Percentiles rank a stretch among this genome's conserved stretches.
phyloP scores from a whole-genome alignment of 2,113 vertebrate species.

The Ctenodactylus gundi region DNA sequence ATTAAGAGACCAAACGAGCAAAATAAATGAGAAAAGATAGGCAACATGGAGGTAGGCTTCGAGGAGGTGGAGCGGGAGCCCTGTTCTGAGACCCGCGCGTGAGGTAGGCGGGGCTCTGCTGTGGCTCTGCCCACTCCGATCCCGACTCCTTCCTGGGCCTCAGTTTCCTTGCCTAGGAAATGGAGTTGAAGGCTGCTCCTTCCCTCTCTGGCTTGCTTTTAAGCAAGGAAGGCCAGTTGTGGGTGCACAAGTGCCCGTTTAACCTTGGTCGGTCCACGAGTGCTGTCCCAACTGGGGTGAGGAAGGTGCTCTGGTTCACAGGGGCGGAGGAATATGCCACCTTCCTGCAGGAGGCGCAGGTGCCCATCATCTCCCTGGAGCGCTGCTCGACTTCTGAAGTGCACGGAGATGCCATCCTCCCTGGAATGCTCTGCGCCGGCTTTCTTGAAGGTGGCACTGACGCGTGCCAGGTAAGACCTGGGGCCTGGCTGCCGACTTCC shows the following conservation, averaged over 20 bases:
- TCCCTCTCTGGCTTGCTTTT: neutral
- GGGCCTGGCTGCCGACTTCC: neutral
- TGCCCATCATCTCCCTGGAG: slow-evolving; percentile 69
- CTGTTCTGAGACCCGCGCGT: neutral
- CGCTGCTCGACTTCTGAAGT: slow-evolving; percentile 54
- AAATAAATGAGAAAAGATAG: no score
- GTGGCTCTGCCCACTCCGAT: neutral
- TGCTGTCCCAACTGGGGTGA: neutral
- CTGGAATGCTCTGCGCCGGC: slow-evolving; percentile 81
- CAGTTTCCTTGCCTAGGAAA: neutral
- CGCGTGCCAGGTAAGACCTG: slow-evolving; percentile 79
- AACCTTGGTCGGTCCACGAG: neutral
- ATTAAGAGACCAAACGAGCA: no score
- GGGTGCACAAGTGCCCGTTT: neutral
- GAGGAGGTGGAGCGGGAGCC: no score
- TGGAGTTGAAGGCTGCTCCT: neutral
- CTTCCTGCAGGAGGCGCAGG: slow-evolving; percentile 79
- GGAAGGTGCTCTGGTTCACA: neutral
- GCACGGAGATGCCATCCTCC: slow-evolving; percentile 65
- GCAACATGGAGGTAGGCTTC: no score
- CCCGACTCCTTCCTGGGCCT: neutral
- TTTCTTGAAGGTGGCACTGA: slow-evolving; percentile 79
- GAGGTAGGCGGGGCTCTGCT: neutral
- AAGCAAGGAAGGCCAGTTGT: neutral
- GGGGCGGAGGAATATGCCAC: slow-evolving; percentile 73